Evolutionary conservation across 2,113 vertebrate genomes (phyloP), one percentile per base, ranked within the genome.

Genomic region (Corythornis vintsioides): DNA sequence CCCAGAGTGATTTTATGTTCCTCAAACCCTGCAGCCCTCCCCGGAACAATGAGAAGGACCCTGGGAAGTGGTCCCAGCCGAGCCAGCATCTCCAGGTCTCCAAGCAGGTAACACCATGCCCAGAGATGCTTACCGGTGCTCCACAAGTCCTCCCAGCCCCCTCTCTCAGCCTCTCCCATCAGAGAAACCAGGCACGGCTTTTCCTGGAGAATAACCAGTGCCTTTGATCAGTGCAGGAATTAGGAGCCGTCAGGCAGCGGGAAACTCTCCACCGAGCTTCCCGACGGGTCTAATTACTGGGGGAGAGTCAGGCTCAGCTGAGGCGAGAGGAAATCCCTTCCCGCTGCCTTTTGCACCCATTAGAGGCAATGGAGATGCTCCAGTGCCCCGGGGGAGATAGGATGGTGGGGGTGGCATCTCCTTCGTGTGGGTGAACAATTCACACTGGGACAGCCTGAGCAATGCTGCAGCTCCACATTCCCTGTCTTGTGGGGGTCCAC

Each of bases 1-100:
- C 98, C 74, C 98, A 99, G 97, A 98, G 98, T 20, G 98, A 99
- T 97, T 99, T 99, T 90, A 99, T 98, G 98, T 99, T 99, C 93
- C 96, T 99, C 83, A 99, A 99, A 95, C 98, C 98, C 88, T 98
- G 98, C 97, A 98, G 98, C 93, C 97, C 98, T 7, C 95, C 97
- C 20, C 94, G 98, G 66, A 99, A 98, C 97, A 99, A 99, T 38
- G 97, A 98, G 81, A 98, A 98, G 84, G 97, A 97, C 79, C 90
- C 98, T 1, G 97, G 98, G 43, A 98, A 98, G 65, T 94, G 53
- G 74, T 96, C 97, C 89, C 86, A 12, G 96, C 97, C 73, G 87
- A 97, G 93, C 95, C 98, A 96, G 97, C 97, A 85, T 61, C 97
- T 98, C 48, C 98, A 98, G 21, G 97, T 98, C 80, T 97, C 98